A percentile compares a stretch with the other conserved stretches of the same genome.
These are phyloP conservation scores for Brachionus sp. DNA, from an alignment of 1,140 invertebrate genomes.

Conservation along the genomic window DNA sequence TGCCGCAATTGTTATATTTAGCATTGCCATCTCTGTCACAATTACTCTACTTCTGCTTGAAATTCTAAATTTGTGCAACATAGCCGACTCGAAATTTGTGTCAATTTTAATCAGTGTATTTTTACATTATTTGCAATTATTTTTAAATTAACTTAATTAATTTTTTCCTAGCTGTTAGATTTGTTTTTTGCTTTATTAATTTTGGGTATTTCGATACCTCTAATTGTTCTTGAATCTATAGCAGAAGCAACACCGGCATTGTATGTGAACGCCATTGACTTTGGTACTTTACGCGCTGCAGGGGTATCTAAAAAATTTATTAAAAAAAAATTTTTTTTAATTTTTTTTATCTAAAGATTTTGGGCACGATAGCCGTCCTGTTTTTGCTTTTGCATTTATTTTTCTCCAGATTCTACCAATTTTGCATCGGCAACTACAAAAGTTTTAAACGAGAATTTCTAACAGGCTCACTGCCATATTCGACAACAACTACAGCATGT, in stretches of 20 bases:
- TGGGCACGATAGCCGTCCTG: not conserved
- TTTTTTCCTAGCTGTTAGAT: constrained; percentile 1
- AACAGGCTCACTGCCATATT: not conserved
- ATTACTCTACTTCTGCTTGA: not conserved
- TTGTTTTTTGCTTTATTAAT: constrained; percentile 17
- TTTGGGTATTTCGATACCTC: not conserved
- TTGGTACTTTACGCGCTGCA: not conserved
- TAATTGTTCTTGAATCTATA: not conserved
- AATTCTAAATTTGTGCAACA: constrained; percentile 20
- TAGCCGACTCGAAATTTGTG: constrained; percentile 32
- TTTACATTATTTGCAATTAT: not conserved
- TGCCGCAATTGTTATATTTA: constrained; percentile 29
- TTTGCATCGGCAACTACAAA: constrained; percentile 31
- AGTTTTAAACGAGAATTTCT: constrained; percentile 25
- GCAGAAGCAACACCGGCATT: not conserved
- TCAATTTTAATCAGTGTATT: constrained; percentile 31
- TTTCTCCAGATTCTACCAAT: constrained; percentile 32
- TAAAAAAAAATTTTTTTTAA: not conserved
- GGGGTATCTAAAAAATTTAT: not conserved
- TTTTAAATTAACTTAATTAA: not conserved
- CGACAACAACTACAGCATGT: not conserved
- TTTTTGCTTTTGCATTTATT: constrained; percentile 27
- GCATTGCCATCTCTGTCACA: constrained; percentile 5
- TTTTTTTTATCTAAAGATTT: not conserved
- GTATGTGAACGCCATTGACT: not conserved